Evolutionary conservation across 2,797 vertebrate genomes (phyloP).

Genomic region (Pseudopleuronectes americanus): DNA sequence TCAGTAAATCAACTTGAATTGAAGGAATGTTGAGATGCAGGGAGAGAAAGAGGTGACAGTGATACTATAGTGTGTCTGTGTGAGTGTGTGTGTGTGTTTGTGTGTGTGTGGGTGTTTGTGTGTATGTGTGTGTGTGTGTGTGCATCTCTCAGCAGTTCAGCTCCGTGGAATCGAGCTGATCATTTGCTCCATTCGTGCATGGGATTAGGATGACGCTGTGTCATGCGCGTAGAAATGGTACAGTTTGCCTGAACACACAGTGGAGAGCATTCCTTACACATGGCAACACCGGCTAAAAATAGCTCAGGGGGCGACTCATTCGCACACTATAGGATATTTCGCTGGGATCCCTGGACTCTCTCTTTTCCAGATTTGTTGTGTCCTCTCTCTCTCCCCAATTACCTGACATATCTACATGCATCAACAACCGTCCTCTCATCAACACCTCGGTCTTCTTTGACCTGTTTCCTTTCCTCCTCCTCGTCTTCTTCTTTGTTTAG

Average conservation of each 20-base stretch:
- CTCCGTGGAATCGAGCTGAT: slow-evolving; percentile 25
- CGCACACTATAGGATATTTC: slow-evolving; percentile 46
- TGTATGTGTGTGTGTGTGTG: not conserved
- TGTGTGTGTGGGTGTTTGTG: not conserved
- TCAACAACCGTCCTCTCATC: not conserved
- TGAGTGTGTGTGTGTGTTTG: too few relatives aligned
- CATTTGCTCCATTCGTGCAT: slow-evolving; percentile 37
- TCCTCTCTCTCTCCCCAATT: not conserved
- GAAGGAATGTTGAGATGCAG: too few relatives aligned
- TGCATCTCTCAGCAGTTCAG: slow-evolving; percentile 13
- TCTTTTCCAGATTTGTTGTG: slow-evolving; percentile 23
- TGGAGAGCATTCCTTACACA: slow-evolving; percentile 56
- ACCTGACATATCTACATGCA: not conserved
- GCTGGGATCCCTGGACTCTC: slow-evolving; percentile 36
- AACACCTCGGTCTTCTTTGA: slow-evolving; percentile 6
- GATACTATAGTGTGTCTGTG: not conserved
- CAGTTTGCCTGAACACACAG: slow-evolving; percentile 39
- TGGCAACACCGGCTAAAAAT: slow-evolving; percentile 80
- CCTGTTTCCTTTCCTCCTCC: not conserved
- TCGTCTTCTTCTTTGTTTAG: not conserved
- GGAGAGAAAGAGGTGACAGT: too few relatives aligned
- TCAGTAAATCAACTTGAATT: too few relatives aligned
- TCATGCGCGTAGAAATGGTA: slow-evolving; percentile 39
- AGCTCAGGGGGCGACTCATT: slow-evolving; percentile 54
- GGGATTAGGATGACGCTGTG: slow-evolving; percentile 40